Base-by-base conservation (phyloP, 2,113 vertebrate genomes). In the Zingel zingel region DNA sequence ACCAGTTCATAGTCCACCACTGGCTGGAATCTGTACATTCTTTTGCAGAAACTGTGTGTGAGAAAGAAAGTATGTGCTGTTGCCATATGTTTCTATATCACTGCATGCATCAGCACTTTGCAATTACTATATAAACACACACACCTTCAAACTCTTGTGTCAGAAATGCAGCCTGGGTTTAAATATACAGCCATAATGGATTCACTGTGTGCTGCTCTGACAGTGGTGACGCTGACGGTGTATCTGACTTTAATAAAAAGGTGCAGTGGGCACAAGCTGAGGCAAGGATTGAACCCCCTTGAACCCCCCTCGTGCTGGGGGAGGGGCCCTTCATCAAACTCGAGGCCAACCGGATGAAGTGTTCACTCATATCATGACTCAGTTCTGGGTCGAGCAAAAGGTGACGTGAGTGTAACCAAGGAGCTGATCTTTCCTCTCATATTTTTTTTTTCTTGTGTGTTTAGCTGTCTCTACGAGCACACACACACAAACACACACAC, bases 71-170 rank as follows among this genome's bases (percentile, higher is more conserved):
- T 56, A 39, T 74, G 73, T 65, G 75, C 78, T 69, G 19, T 87
- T 86, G 71, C 86, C 82, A 86, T 89, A 88, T 89, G 87, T 89
- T 86, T 75, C 70, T 75, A 73, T 84, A 79, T 75, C 51, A 66
- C 57, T 81, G 85, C 82, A 68, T 79, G 76, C 83, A 85, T 92
- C 87, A 91, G 86, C 90, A 91, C 82, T 90, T 87, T 84, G 71
- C 74, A 80, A 30, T 83, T 64, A 36, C 70, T 10, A 15, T 18
- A 79, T 36, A n/a, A n/a, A 27, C 50, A 59, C 53, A 69, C 75
- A 72, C 16, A 30, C 68, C 73, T 69, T 59, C 77, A 72, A 86
- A 67, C 53, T 81, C 59, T 66, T 57, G 74, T n/a, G 64, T 85
- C 27, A 82, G 59, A 63, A 78, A 75, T 45, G 57, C 77, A 79